Base-by-base conservation (phyloP, 2,113 vertebrate species). In the Halcyon malimbica region DNA sequence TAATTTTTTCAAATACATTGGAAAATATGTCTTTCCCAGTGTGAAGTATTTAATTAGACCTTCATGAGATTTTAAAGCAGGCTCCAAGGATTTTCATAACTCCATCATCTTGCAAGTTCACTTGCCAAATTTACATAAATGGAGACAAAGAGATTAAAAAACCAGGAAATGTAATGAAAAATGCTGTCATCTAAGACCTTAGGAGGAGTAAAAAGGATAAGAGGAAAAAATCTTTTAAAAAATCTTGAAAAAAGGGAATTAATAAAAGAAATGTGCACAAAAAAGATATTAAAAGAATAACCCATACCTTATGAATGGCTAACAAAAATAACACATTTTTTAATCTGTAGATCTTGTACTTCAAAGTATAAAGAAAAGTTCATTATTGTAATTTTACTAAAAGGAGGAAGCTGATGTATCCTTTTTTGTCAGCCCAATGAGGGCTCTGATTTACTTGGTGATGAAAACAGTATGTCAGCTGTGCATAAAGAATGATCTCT, bases 81-180 rank as follows among this genome's bases (percentile, higher is more conserved):
- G 44, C 96, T 95, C 92, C 87, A 92, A 94, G 68, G 87, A 87
- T 96, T 96, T 95, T 94, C 71, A 62, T 91, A 93, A 94, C 69
- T 88, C 67, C n/a, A 82, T 84, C 84, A 59, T 91, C 76, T 94
- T 84, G 10, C 6, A 44, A 95, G 65, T 75, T 94, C 83, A 77
- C 85, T 54, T n/a, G 20, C 46, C 35, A 44, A 56, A 96, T 97
- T 97, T 97, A 94, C 92, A 94, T 93, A 96, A 96, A 95, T 87
- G 60, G 89, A 91, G 94, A 94, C 77, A 92, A 63, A 93, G 76
- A 91, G 77, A 80, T 97, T 96, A 93, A 73, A 95, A 94, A 94
- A 73, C 56, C 59, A 69, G 74, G 77, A 46, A 87, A 86, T 89
- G 37, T 82, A 91, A 88, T 93, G 93, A 93, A 95, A 96, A 94